Conservation (phyloP, 2,113 vertebrate species). For the Bubo bubo region DNA sequence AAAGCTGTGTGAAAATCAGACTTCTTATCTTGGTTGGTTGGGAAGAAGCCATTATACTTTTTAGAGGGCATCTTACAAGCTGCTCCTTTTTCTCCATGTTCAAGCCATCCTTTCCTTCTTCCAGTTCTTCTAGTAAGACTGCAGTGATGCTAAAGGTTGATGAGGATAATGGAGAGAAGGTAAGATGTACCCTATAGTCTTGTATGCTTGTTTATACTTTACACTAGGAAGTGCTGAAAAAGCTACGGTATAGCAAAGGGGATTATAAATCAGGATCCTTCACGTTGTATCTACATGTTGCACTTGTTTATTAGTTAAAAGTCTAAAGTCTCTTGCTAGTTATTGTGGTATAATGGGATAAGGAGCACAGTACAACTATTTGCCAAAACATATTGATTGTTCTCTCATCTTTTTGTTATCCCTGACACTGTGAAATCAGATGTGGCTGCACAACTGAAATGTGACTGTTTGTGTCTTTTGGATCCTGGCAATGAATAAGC, state of each 20-base stretch:
- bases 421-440: neutral
- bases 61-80: rapidly evolving
- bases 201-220: neutral
- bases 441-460: neutral
- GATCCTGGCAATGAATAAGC: neutral
- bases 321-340: neutral
- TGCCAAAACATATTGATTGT: neutral
- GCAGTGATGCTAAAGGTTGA: neutral
- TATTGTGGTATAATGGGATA: neutral
- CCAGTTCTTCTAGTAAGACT: rapidly evolving
- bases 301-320: neutral
- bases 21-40: neutral
- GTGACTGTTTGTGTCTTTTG: neutral
- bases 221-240: neutral
- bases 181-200: neutral
- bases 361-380: neutral
- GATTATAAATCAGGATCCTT: neutral
- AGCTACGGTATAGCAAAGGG: rapidly evolving
- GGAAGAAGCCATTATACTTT: neutral
- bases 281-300: rapidly evolving
- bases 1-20: neutral
- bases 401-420: neutral
- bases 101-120: neutral
- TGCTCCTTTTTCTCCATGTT: neutral
- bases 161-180: neutral